phyloP scores from a whole-genome alignment of 2,113 vertebrate genomes.

The Peromyscus polionotus region DNA sequence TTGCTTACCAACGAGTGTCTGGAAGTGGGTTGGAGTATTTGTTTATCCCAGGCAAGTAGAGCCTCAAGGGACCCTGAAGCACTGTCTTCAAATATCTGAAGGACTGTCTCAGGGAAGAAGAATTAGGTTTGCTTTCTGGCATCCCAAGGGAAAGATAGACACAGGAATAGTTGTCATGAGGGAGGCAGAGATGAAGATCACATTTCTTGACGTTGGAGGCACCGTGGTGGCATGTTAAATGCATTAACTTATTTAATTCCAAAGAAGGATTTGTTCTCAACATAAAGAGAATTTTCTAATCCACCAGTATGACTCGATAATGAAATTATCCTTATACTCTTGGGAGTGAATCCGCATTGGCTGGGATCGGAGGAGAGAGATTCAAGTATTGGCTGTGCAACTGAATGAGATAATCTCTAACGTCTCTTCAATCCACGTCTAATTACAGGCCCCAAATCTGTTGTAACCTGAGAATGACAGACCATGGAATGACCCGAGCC shows the following conservation, averaged over 20 bases:
- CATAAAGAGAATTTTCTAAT: not conserved
- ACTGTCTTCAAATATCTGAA: slow-evolving; percentile 73
- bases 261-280: not conserved
- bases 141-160: slow-evolving; percentile 57
- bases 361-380: not conserved
- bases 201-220: not conserved
- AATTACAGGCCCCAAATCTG: not conserved
- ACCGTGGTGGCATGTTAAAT: not conserved
- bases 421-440: not conserved
- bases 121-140: slow-evolving; percentile 73
- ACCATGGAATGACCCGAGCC: not conserved
- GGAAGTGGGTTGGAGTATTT: slow-evolving; percentile 71
- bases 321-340: not conserved
- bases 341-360: not conserved
- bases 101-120: slow-evolving; percentile 65
- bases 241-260: not conserved
- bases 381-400: not conserved
- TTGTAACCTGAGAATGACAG: slow-evolving; percentile 12
- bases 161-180: slow-evolving; percentile 11
- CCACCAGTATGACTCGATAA: not conserved
- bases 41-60: slow-evolving; percentile 69
- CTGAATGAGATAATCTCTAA: not conserved
- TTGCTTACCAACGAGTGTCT: slow-evolving; percentile 61
- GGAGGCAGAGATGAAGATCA: not conserved
- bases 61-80: slow-evolving; percentile 72